Evolutionary conservation across 2,888 invertebrate species (phyloP), one percentile per base, ranked within the genome.

Genomic region (Chymomyza amoena): DNA sequence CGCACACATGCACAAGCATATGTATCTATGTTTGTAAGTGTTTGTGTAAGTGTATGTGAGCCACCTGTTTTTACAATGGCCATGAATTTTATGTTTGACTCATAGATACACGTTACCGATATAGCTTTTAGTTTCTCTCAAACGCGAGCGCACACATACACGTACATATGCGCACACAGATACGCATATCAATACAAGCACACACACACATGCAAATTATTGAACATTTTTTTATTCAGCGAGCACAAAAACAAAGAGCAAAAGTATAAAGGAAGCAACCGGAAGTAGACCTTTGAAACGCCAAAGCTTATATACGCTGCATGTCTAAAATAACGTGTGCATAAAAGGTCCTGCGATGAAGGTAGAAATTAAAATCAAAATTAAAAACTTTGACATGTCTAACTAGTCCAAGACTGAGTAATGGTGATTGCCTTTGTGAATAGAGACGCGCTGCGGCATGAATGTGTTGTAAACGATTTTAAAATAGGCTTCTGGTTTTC

Each of bases 161-260:
- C 61, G 69, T 68, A 75, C 66, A 70, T 52, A 54, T 63, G 62
- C 51, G 36, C 36, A 25, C 61, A 64, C 61, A 59, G 6, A 59
- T 51, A 61, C 59, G 65, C n/a, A 32, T 39, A 50, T 60, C 50
- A n/a, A 65, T 32, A 18, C 36, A 61, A 18, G 54, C 54, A 60
- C 28, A 59, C 52, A 70, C 62, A 56, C 20, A 66, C 45, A 69
- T 16, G 51, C 57, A 66, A 70, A 68, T 78, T 73, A 78, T 66
- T 76, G 80, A 78, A 78, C 73, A 75, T 70, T 73, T 75, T 76
- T 76, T 73, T 70, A 76, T 78, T 80, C 70, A 72, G 64, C 61
- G 70, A 39, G 57, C 62, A 67, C 54, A 66, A 28, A 45, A 63
- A 18, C 69, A 69, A 13, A 36, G 5, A 60, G 61, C 63, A 65